phyloP scores from a whole-genome alignment of 2,888 invertebrate species.

The Panopea generosa region DNA sequence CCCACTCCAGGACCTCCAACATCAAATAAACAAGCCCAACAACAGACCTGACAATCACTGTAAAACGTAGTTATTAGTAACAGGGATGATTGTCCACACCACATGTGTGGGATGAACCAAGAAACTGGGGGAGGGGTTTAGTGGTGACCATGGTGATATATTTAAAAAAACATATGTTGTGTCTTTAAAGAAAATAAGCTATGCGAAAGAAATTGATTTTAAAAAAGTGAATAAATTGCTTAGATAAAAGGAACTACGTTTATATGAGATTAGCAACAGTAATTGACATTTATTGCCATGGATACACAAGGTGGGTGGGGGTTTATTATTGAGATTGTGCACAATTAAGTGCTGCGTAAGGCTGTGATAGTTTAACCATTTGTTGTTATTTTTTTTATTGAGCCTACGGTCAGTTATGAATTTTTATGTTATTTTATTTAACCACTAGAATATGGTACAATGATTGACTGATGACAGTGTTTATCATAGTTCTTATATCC shows the following conservation, averaged over 20 bases:
- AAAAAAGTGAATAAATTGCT: background rate
- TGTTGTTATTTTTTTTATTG: constrained; percentile 43
- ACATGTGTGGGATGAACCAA: too few relatives aligned
- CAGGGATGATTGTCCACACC: too few relatives aligned
- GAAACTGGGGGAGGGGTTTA: constrained; percentile 8
- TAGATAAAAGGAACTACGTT: background rate
- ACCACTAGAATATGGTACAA: background rate
- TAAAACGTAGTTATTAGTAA: background rate
- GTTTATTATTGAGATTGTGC: constrained; percentile 60
- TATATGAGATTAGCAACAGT: background rate
- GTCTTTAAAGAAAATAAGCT: too few relatives aligned
- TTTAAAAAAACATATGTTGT: background rate
- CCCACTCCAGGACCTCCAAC: constrained; percentile 67
- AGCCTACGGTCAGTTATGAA: constrained; percentile 40
- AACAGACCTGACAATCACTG: constrained; percentile 70
- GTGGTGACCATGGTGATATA: background rate
- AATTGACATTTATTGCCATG: constrained; percentile 13
- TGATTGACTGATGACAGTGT: too few relatives aligned
- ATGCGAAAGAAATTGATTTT: background rate
- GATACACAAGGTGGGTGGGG: constrained; percentile 28
- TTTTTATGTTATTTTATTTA: constrained; percentile 23
- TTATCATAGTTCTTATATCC: too few relatives aligned
- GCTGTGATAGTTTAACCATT: constrained; percentile 73
- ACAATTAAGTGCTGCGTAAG: constrained; percentile 69
- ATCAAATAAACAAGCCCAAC: constrained; percentile 67